phyloP scores from a whole-genome alignment of 2,888 invertebrate genomes.

The Opisthograptis luteolata region DNA sequence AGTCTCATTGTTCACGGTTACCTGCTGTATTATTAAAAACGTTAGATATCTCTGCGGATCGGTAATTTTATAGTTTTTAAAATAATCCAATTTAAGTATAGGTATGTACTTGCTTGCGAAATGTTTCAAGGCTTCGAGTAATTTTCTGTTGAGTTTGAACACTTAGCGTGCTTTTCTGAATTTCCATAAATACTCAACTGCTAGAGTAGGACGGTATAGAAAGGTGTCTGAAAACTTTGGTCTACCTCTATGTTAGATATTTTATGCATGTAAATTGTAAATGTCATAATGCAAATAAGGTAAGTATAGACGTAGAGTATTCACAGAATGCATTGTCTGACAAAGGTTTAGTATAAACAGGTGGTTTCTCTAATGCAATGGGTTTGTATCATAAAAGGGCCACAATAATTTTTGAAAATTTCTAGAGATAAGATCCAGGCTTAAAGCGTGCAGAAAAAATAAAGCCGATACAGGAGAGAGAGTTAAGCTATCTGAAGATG shows the following conservation, averaged over 20 bases:
- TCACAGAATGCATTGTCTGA: slow-evolving; percentile 17
- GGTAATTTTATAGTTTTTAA: slow-evolving; percentile 18
- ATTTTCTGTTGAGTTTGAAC: slow-evolving; percentile 10
- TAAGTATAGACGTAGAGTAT: too few species aligned
- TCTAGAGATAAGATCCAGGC: too few species aligned
- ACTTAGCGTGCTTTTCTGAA: slow-evolving; percentile 10
- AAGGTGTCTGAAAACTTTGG: too few species aligned
- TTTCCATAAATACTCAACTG: background rate
- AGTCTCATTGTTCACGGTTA: slow-evolving; percentile 26
- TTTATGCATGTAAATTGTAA: too few species aligned
- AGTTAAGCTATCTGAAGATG: too few species aligned
- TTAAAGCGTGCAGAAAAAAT: too few species aligned
- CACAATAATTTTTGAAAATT: background rate
- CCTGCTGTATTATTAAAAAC: slow-evolving; percentile 23
- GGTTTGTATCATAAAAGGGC: background rate
- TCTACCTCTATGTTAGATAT: too few species aligned
- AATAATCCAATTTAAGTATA: slow-evolving; percentile 22
- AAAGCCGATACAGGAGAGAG: too few species aligned
- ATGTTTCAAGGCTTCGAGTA: slow-evolving; percentile 20
- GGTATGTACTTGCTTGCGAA: slow-evolving; percentile 16
- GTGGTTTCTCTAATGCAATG: slow-evolving; percentile 11
- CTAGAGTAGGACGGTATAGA: too few species aligned
- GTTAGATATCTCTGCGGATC: slow-evolving; percentile 22
- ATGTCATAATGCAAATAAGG: background rate
- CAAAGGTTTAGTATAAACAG: slow-evolving; percentile 18